Percentiles rank a stretch among this genome's conserved stretches.
Conservation (phyloP, 2,113 vertebrate species). For the Caranx melampygus region DNA sequence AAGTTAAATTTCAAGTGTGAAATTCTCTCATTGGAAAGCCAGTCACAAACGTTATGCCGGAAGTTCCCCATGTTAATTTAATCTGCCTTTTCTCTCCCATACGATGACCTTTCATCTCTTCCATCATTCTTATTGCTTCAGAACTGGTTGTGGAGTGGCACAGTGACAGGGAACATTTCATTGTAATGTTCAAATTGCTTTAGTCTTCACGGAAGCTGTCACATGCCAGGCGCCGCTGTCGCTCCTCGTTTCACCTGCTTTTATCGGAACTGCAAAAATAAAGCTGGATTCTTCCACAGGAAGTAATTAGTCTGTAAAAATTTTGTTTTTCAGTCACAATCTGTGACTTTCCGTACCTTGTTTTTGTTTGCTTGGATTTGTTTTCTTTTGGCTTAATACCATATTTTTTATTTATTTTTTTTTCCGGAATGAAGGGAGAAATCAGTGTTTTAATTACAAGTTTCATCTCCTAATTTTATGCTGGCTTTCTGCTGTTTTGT, state of each 20-base stretch:
- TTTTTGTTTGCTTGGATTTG: not conserved
- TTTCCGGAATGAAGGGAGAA: too few species aligned
- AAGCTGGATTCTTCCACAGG: not conserved
- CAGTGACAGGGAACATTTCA: constrained; percentile 13
- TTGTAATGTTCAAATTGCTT: constrained; percentile 23
- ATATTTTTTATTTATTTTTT: too few species aligned
- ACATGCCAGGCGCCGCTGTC: not conserved
- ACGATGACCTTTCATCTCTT: constrained; percentile 37
- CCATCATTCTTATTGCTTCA: constrained; percentile 33
- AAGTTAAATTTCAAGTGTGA: constrained; percentile 32
- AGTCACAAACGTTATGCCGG: constrained; percentile 30
- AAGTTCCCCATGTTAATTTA: constrained; percentile 33
- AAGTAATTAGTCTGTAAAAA: constrained; percentile 12
- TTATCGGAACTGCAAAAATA: not conserved
- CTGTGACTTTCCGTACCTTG: not conserved
- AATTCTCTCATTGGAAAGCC: constrained; percentile 34
- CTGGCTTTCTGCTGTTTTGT: not conserved
- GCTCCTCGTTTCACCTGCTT: constrained; percentile 17
- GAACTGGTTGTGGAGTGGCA: constrained; percentile 6
- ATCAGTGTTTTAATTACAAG: not conserved
- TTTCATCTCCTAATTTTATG: not conserved
- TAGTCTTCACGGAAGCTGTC: constrained; percentile 7
- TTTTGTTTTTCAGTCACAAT: not conserved
- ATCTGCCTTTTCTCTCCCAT: constrained; percentile 18
- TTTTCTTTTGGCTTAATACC: not conserved